Evolutionary conservation across 2,797 vertebrate species (phyloP).

Genomic region (Gymnothorax javanicus): DNA sequence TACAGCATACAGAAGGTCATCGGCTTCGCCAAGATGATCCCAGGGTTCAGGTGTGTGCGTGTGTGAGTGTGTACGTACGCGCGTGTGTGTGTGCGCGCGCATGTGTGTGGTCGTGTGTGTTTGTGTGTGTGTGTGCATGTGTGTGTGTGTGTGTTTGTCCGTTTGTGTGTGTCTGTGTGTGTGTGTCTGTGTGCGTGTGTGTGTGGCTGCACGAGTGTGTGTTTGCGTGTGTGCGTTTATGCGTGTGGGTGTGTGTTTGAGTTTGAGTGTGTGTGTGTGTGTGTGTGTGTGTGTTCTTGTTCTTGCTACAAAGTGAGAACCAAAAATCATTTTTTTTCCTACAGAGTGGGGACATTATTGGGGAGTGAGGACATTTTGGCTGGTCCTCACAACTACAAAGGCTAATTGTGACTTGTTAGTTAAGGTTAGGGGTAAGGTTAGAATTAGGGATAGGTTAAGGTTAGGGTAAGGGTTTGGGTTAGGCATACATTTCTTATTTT

Average conservation of each 20-base stretch:
- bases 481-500: too few relatives aligned
- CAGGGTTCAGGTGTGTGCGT: slow-evolving; percentile 86
- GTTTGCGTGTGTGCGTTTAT: slow-evolving; percentile 20
- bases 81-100: background rate
- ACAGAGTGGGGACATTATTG: too few relatives aligned
- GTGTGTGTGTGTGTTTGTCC: background rate
- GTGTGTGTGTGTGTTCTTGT: slow-evolving; percentile 30
- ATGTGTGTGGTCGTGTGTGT: background rate
- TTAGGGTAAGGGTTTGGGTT: too few relatives aligned
- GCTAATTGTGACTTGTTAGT: too few relatives aligned
- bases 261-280: background rate
- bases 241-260: slow-evolving; percentile 29
- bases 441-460: too few relatives aligned
- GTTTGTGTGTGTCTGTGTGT: slow-evolving; percentile 25
- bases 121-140: slow-evolving; percentile 29
- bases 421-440: too few relatives aligned
- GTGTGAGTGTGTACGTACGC: slow-evolving; percentile 12
- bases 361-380: too few relatives aligned
- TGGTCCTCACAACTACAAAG: too few relatives aligned
- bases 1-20: slow-evolving; percentile 99
- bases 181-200: slow-evolving; percentile 16
- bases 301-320: too few relatives aligned
- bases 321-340: too few relatives aligned
- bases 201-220: slow-evolving; percentile 31
- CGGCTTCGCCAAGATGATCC: slow-evolving; percentile 97